phyloP scores from a whole-genome alignment of 2,888 invertebrate genomes.

The Leptinotarsa tumamoca region DNA sequence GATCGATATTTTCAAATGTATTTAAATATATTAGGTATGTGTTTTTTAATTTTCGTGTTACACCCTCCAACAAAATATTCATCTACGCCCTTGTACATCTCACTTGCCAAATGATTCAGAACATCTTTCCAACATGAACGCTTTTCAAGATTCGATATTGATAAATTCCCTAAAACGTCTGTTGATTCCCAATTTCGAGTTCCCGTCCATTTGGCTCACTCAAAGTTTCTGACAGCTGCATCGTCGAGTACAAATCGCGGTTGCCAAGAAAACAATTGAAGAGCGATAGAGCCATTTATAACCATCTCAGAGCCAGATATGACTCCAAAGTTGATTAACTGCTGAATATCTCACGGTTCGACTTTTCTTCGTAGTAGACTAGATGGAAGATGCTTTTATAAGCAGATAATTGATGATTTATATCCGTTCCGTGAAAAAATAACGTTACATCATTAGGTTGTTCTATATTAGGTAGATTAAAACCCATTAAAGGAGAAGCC shows the following conservation, averaged over 20 bases:
- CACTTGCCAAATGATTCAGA: not conserved
- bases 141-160: constrained; percentile 13
- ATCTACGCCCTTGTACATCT: too few relatives aligned
- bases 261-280: constrained; percentile 29
- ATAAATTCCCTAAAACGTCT: constrained; percentile 4
- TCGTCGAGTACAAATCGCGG: constrained; percentile 10
- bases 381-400: constrained; percentile 18
- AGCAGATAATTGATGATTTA: constrained; percentile 44
- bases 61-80: too few relatives aligned
- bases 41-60: too few relatives aligned
- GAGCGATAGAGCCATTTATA: constrained; percentile 29
- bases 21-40: too few relatives aligned
- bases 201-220: constrained; percentile 5
- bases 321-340: constrained; percentile 36
- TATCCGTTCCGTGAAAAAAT: constrained; percentile 35
- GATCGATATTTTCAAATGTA: too few relatives aligned
- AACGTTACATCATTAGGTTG: constrained; percentile 40
- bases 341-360: constrained; percentile 37
- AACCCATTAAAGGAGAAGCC: constrained; percentile 38
- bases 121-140: not conserved
- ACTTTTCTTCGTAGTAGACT: constrained; percentile 34
- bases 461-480: constrained; percentile 39
- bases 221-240: constrained; percentile 22
- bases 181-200: constrained; percentile 9
- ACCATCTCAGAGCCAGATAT: constrained; percentile 27